Percentiles rank a stretch among this genome's conserved stretches.
Conservation (phyloP, 1,140 invertebrate species). For the Schmidtea mediterranea region DNA sequence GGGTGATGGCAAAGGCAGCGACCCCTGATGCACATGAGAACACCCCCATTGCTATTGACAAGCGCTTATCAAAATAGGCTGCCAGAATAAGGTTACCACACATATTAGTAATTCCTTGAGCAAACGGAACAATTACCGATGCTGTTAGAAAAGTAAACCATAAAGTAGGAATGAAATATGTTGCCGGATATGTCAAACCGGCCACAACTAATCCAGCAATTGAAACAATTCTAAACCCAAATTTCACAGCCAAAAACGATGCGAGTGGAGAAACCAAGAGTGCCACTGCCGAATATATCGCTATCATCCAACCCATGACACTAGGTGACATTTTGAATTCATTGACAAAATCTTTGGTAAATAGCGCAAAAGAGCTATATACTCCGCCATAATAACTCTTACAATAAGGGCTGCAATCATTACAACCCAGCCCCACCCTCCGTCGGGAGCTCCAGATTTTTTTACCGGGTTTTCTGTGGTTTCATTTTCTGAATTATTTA, state of each 20-base stretch:
- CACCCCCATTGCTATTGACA: no score
- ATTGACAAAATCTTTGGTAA: constrained; percentile 12
- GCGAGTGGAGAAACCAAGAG: not conserved
- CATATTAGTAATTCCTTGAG: no score
- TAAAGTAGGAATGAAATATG: no score
- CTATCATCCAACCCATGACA: not conserved
- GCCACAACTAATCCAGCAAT: not conserved
- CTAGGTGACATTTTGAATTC: constrained; percentile 39
- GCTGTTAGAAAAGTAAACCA: no score
- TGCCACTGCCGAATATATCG: not conserved
- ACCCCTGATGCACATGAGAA: no score
- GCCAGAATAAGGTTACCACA: no score
- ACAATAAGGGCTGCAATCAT: constrained; percentile 78
- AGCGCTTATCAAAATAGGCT: no score
- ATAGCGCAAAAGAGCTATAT: constrained; percentile 15
- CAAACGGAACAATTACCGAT: no score
- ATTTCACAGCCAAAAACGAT: not conserved
- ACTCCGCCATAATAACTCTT: constrained; percentile 69
- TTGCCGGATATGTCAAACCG: not conserved
- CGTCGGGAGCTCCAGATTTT: constrained; percentile 20
- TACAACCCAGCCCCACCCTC: constrained; percentile 56
- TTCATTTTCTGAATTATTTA: no score
- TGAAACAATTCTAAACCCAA: not conserved
- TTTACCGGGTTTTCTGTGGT: no score
- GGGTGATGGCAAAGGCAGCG: no score